Evolutionary conservation across 1,140 invertebrate genomes (phyloP), one percentile per base, ranked within the genome.

Genomic region (Pantala flavescens): DNA sequence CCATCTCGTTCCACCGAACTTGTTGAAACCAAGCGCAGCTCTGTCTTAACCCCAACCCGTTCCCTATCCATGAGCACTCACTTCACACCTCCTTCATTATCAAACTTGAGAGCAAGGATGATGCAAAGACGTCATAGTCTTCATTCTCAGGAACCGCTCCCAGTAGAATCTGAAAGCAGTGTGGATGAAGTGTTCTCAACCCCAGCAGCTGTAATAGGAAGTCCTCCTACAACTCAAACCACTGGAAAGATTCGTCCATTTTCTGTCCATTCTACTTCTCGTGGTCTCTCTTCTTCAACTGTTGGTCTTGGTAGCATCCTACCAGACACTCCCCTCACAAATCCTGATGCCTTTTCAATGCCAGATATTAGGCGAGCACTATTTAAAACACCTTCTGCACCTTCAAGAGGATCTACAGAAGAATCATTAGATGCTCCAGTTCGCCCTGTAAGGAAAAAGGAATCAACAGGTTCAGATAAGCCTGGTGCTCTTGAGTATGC

Each of bases 301-400:
- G 71, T n/a, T 72, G n/a, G 12, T n/a, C 16, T n/a, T 42, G 16
- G 24, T 43, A 23, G 24, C 19, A 74, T 72, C 71, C 77, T 80
- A 19, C 79, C 79, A 19, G 79, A 79, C 23, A 81, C 80, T 70
- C 78, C 79, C 19, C 76, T 79, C 19, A 81, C 78, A 21, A 78
- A 80, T 75, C 78, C 80, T 23, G 80, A 81, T 75, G 79, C 80
- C 14, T 83, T 80, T 75, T 81, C 79, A 21, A 74, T 79, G 14
- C 82, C 80, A 42, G 81, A 81, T 76, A 80, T 80, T 49, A 73
- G 78, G 43, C 80, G 77, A 75, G 80, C 80, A 24, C 71, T 81
- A 71, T 79, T 78, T 73, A 80, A 82, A 78, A 85, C 84, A 2
- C 85, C 86, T 43, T 77, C 86, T 76, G 81, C 84, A 16, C 82